Evolutionary conservation across 2,797 vertebrate species (phyloP), one percentile per base, ranked within the genome.

Genomic region (Scarus forsteni): DNA sequence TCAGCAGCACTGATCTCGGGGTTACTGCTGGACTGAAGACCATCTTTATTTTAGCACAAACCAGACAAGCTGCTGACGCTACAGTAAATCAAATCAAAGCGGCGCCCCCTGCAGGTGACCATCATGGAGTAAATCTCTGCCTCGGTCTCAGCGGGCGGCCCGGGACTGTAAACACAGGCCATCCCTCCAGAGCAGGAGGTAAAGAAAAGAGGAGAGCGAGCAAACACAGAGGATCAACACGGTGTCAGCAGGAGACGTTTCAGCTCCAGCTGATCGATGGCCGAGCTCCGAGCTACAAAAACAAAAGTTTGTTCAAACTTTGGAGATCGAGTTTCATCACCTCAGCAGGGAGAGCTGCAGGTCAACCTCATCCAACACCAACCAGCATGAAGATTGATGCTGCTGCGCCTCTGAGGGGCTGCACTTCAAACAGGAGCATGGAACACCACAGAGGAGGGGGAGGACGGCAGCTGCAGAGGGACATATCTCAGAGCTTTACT

Each of bases 321-420:
- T 90, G 79, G 80, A 88, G 95, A 96, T 97, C 93, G 87, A 90
- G 92, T 97, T 97, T 96, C 95, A 95, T 88, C 70, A 89, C 89
- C 78, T 91, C 86, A 54, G 73, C 75, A 83, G 80, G 77, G 83
- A 64, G 64, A 70, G 54, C 60, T 48, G 52, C 61, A 50, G 73
- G 66, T 71, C 71, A 56, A 73, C 60, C 46, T 86, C 64, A 70
- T 69, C 73, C 57, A 60, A 49, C 60, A 60, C 71, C 60, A 9
- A 9, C 67, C 52, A 59, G 64, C 66, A 85, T 56, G 83, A 96
- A 27, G 95, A 96, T 96, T 96, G 95, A 95, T 95, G 92, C 92
- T 89, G 66, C 51, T 81, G 90, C 90, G 94, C 91, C 91, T 89
- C 89, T 95, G 95, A 96, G 95, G 95, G 84, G 52, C 40, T 50